A percentile compares a stretch with the other conserved stretches of the same genome.
phyloP scores from a whole-genome alignment of 2,797 vertebrate species.

The Poliocrania exsul region DNA sequence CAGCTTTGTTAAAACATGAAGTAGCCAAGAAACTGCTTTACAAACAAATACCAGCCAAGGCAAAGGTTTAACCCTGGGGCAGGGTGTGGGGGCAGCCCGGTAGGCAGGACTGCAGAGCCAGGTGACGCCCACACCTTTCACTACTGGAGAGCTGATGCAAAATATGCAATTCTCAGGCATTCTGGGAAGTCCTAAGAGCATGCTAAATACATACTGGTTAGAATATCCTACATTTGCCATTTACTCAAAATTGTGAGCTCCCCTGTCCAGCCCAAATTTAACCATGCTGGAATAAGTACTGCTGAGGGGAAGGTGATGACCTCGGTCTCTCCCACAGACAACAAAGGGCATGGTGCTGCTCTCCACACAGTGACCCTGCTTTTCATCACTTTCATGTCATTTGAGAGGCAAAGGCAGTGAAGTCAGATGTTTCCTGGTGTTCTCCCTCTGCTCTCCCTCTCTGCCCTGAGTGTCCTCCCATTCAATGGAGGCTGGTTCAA shows the following conservation, averaged over 20 bases:
- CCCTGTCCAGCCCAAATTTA: background rate
- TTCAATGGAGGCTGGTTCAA: background rate
- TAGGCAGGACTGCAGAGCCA: background rate
- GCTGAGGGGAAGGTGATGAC: background rate
- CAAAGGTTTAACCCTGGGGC: background rate
- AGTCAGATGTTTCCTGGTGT: background rate
- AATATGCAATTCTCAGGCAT: background rate
- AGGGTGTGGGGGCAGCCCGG: background rate
- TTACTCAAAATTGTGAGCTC: background rate
- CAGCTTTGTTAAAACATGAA: constrained; percentile 49
- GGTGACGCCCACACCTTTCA: background rate
- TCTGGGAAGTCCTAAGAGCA: background rate
- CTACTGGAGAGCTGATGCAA: background rate
- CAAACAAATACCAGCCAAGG: background rate
- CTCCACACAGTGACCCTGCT: background rate
- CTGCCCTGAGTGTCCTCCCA: background rate
- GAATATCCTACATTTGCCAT: background rate
- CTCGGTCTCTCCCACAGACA: background rate
- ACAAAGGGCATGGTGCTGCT: background rate
- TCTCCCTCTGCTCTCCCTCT: background rate
- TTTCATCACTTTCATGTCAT: background rate
- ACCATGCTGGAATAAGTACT: background rate
- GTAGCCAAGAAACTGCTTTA: constrained; percentile 10
- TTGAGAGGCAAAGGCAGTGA: background rate
- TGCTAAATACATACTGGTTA: rapidly evolving